A percentile compares a stretch with the other conserved stretches of the same genome.
Evolutionary conservation across 2,888 invertebrate genomes (phyloP).

Genomic region (Aquatica leii): DNA sequence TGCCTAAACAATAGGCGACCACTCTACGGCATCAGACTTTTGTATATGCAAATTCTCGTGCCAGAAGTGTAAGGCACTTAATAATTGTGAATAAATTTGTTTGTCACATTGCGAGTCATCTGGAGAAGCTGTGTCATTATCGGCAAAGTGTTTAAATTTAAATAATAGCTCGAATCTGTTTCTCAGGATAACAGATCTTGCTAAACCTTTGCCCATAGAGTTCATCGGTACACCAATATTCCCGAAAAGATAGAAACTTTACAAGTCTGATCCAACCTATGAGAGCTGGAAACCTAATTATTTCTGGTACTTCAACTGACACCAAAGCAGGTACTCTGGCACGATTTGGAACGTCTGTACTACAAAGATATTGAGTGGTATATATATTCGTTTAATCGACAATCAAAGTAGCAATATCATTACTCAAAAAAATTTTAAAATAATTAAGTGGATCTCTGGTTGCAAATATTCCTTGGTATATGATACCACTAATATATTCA

Average conservation of each 20-base stretch:
- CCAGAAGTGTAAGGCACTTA: not conserved
- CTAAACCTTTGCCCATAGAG: not conserved
- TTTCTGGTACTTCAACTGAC: not conserved
- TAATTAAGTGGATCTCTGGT: not conserved
- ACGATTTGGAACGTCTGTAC: not conserved
- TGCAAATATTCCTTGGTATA: not conserved
- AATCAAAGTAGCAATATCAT: not conserved
- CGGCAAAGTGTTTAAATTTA: not conserved
- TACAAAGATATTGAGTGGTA: not conserved
- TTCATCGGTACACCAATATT: not conserved
- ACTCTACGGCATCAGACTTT: constrained; percentile 4
- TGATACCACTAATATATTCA: not conserved
- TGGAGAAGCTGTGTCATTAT: no score
- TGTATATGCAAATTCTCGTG: not conserved
- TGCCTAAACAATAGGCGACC: constrained; percentile 22
- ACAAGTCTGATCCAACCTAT: no score
- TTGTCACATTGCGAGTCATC: not conserved
- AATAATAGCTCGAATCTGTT: not conserved
- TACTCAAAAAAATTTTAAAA: not conserved
- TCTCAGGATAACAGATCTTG: not conserved
- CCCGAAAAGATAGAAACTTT: not conserved
- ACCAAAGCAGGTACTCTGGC: no score
- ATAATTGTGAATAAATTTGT: constrained; percentile 12
- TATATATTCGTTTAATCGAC: not conserved
- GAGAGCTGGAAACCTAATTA: not conserved